Evolutionary conservation across 2,888 invertebrate genomes (phyloP), one percentile per base, ranked within the genome.

Genomic region (Rotaria magnacalcarata): DNA sequence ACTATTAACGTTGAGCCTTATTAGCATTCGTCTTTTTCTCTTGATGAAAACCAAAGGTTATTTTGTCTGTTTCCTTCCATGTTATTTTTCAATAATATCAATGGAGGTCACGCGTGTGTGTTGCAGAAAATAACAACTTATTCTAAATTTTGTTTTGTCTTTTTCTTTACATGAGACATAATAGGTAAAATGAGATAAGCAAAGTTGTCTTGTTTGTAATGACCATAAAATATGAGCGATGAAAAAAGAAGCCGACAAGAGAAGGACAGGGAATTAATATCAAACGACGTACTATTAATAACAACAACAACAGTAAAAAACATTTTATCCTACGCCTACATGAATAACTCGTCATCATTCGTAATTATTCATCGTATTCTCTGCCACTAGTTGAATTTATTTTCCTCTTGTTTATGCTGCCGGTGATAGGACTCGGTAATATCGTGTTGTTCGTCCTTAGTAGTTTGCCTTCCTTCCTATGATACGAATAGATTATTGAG

Each of bases 401-500:
- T 19, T 67, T 67, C 34, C 27, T 34, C 34, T 34, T 34, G 41
- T 67, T 41, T 34, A 34, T 67, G 67, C 34, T 67, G 34, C 34
- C 34, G 34, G 34, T 67, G 67, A 41, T 19, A 34, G 5, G 34
- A 67, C 6, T 3, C 67, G 34, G 67, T 1, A 67, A 67, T 19
- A 41, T 67, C 41, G 14, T 67, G 4, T 11, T 41, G 34, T 41
- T 34, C 34, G 67, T 67, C 67, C 67, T 67, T 34, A 34, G 67
- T 34, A 67, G 34, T 34, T 67, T 67, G 16, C 19, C 67, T 34
- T 67, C 67, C 67, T 41, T 67, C 10, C 34, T 14, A 5, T 27
- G 14, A n/a, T 67, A 7, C 34, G 34, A 67, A 67, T 67, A 67
- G 67, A 41, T 67, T 67, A 67, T 67, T 67, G 67, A 67, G 67